Evolutionary conservation across 2,888 invertebrate species (phyloP), one percentile per base, ranked within the genome.

Genomic region (Nomada ruficornis): DNA sequence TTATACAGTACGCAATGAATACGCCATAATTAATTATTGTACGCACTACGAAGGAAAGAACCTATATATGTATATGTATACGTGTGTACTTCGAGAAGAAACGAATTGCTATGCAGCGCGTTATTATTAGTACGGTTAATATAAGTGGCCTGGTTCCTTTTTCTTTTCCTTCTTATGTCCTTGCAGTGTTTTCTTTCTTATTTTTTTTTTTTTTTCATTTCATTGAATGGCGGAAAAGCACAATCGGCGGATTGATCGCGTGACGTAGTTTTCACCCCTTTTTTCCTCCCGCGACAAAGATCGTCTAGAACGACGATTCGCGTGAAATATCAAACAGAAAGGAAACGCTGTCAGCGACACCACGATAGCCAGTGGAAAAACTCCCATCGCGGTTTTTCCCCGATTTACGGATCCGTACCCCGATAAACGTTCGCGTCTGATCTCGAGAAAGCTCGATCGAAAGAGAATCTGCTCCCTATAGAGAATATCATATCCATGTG

Each of bases 21-120:
- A 78, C 85, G 82, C 75, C 65, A 60, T 78, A 86, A 88, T 86
- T 74, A 85, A 85, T 77, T 83, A 83, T 74, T 71, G 70, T 86
- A 79, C 75, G 85, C 80, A 77, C 86, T 88, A 88, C 86, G 73
- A 86, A 80, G 80, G 84, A 88, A 85, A 73, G 86, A 88, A 88
- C 86, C 80, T 88, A 86, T 85, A 86, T 86, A 76, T 78, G 52
- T 80, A 59, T 83, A 52, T 85, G 55, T 83, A 75, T 76, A 54
- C 65, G 64, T 70, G 60, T 73, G 52, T 75, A 70, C 76, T 67
- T 86, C 65, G 82, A 82, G 87, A 76, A 80, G 69, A 82, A 86
- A 86, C 76, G 74, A 86, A 86, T 83, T 65, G 76, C 85, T 86
- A 83, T 77, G 84, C 80, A 80, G 74, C 86, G 77, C 73, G 62